Conservation (phyloP, 2,888 invertebrate species). For the Cremastobaeus sp. region DNA sequence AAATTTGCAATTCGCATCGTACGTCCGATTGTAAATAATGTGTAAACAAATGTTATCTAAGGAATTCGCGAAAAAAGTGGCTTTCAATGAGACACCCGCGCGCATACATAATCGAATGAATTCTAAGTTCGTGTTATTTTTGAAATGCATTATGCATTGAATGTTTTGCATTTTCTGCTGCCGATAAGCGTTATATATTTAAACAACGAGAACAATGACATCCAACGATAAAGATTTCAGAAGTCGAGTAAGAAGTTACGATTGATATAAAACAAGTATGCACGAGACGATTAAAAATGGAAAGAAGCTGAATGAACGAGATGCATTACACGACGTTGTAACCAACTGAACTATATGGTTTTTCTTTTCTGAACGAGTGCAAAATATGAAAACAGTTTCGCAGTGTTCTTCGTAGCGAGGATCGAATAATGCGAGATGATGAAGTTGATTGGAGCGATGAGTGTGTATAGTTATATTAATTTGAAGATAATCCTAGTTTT, state of each 20-base stretch:
- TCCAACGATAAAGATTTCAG: slow-evolving; percentile 41
- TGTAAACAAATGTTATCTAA: too few relatives aligned
- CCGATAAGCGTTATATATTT: slow-evolving; percentile 50
- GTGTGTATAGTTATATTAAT: slow-evolving; percentile 51
- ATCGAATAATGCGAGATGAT: slow-evolving; percentile 35
- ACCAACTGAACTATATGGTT: too few relatives aligned
- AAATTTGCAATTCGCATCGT: too few relatives aligned
- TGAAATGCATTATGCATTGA: slow-evolving; percentile 37
- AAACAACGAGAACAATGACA: slow-evolving; percentile 52
- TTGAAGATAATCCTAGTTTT: slow-evolving; percentile 38
- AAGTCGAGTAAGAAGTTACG: slow-evolving; percentile 46
- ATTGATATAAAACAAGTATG: slow-evolving; percentile 37
- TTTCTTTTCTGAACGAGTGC: too few relatives aligned
- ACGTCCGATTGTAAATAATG: too few relatives aligned
- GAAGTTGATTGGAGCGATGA: slow-evolving; percentile 52
- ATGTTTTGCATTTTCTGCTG: slow-evolving; percentile 45
- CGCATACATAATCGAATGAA: slow-evolving; percentile 31
- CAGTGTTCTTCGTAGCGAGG: not conserved
- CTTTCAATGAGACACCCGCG: slow-evolving; percentile 17
- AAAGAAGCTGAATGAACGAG: slow-evolving; percentile 44
- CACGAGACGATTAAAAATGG: slow-evolving; percentile 33
- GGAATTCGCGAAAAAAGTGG: not conserved
- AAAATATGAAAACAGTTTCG: slow-evolving; percentile 1
- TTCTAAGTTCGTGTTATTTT: slow-evolving; percentile 45
- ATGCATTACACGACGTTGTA: not conserved